Base-by-base conservation (phyloP, 2,888 invertebrate genomes). In the Sphecodes monilicornis region DNA sequence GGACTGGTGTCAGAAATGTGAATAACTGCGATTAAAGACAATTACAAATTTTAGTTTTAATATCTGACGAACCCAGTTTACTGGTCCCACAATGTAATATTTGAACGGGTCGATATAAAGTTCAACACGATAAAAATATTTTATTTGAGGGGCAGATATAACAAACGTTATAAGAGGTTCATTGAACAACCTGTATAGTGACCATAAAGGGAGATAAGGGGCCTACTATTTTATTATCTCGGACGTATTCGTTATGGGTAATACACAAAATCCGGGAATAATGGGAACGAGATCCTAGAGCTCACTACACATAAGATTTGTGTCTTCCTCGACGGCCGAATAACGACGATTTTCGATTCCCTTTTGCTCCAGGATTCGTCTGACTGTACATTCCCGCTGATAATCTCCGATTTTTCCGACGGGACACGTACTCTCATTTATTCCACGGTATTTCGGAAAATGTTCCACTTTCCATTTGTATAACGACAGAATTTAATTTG, bases 171-270 rank as follows among this genome's bases (percentile, higher is more conserved):
- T 41, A 71, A 79, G 70, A 80, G 64, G 64, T 64, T 74, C 71
- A 54, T 50, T 72, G 84, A 69, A 72, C 72, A 76, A 70, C 26
- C 72, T 71, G 75, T 73, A 54, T 72, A 66, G 46, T 36, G 70
- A 66, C 64, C 69, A 76, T 86, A 79, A 82, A 89, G 50, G 66
- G 43, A 84, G 73, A 81, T 80, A 80, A 80, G 64, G 80, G 73
- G 46, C 69, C 80, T 76, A 66, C 76, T 80, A 57, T 75, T 85
- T 89, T 87, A 82, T 84, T 83, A 89, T 82, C 75, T 72, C 69
- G 72, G 83, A 83, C 81, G 81, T 87, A 85, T 87, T 87, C 89
- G 89, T 89, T 87, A 87, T 87, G 85, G 88, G 80, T 85, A 87
- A 87, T 89, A 89, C 82, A 80, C 76, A 76, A 82, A 86, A 89